Conservation (phyloP, 2,797 vertebrate genomes). For the Periophthalmus magnuspinnatus region DNA sequence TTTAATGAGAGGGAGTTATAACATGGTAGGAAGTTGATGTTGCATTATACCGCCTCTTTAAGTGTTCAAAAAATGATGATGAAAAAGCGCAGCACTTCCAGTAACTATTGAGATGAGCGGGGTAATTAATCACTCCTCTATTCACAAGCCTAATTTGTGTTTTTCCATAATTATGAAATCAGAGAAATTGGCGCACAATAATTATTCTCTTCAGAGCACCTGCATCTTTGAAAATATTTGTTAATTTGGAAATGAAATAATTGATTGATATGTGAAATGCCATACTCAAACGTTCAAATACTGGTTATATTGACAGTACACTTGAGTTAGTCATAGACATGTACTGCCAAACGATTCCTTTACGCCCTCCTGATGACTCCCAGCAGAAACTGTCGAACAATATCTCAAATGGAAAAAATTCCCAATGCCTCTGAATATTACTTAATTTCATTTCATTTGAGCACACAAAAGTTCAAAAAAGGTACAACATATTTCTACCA, state of each 20-base stretch:
- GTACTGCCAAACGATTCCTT: not conserved
- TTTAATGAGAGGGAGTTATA: no score
- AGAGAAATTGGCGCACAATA: not conserved
- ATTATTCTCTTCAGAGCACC: constrained; percentile 4
- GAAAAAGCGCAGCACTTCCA: not conserved
- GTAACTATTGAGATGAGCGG: not conserved
- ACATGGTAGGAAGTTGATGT: no score
- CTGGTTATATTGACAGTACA: not conserved
- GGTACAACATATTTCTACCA: not conserved
- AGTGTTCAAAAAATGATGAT: not conserved
- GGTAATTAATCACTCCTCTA: not conserved
- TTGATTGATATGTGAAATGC: not conserved
- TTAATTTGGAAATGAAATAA: not conserved
- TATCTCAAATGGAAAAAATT: no score
- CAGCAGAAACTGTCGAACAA: no score
- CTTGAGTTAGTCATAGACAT: not conserved
- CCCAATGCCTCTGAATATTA: not conserved
- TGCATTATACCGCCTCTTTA: not conserved
- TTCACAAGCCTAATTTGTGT: not conserved
- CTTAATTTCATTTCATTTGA: not conserved
- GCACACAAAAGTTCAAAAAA: not conserved
- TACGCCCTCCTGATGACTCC: no score
- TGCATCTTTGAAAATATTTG: constrained; percentile 1
- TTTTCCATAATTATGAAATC: not conserved
- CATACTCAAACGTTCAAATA: not conserved